Conservation (phyloP, 2,888 invertebrate species). For the Desoria tigrina region DNA sequence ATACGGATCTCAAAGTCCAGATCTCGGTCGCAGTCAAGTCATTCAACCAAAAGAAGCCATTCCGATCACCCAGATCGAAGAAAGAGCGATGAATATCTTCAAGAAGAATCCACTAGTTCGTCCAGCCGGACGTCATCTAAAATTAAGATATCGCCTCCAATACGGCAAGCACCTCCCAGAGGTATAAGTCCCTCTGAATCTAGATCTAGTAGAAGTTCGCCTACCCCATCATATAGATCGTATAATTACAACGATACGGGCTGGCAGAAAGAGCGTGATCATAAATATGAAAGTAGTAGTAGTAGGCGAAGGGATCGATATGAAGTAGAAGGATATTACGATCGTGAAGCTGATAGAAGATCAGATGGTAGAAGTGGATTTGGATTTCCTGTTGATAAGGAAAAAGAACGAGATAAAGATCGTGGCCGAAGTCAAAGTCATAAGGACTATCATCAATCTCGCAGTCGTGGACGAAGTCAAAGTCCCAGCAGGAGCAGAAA, state of each 20-base stretch:
- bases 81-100: not conserved
- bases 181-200: not conserved
- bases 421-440: conserved; percentile 21
- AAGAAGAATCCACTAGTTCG: not conserved
- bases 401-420: conserved; percentile 18
- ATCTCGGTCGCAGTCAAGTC: not conserved
- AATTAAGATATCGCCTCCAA: not conserved
- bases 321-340: conserved; percentile 33
- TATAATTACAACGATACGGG: conserved; percentile 21
- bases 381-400: conserved; percentile 39
- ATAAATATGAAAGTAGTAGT: conserved; percentile 55
- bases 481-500: conserved; percentile 7
- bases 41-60: not conserved
- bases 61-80: not conserved
- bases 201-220: not conserved
- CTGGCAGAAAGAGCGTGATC: conserved; percentile 43
- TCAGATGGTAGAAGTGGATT: conserved; percentile 36
- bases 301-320: conserved; percentile 32
- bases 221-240: conserved; percentile 3
- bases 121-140: not conserved
- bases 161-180: conserved; percentile 19
- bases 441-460: conserved; percentile 10
- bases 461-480: conserved; percentile 1
- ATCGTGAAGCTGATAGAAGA: conserved; percentile 26
- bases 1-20: not conserved